A percentile compares a stretch with the other conserved stretches of the same genome.
These are phyloP conservation scores for Drosophila neotestacea DNA, from an alignment of 2,888 invertebrate species.

Conservation along the genomic window DNA sequence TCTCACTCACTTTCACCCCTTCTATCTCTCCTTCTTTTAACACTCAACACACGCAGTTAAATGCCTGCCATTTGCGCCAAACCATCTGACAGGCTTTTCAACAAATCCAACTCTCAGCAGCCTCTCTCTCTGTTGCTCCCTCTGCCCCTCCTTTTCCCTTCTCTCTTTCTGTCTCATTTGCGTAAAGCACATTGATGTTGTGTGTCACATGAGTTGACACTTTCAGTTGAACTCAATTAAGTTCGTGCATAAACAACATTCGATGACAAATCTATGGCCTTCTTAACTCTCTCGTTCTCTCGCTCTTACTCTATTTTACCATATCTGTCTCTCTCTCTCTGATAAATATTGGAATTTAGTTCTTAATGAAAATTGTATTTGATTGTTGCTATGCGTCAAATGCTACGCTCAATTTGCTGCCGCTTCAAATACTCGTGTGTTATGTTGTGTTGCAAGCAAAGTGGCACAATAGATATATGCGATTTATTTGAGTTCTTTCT, in stretches of 20 bases:
- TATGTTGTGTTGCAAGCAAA: slow-evolving; percentile 19
- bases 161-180: slow-evolving; percentile 44
- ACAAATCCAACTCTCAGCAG: slow-evolving; percentile 9
- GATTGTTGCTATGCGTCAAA: slow-evolving; percentile 71
- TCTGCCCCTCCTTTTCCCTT: not conserved
- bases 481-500: slow-evolving; percentile 46
- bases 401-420: slow-evolving; percentile 57
- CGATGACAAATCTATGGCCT: slow-evolving; percentile 66
- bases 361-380: slow-evolving; percentile 70
- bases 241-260: slow-evolving; percentile 72
- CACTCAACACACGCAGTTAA: slow-evolving; percentile 22
- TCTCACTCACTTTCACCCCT: not conserved
- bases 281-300: slow-evolving; percentile 10
- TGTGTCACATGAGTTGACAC: slow-evolving; percentile 79
- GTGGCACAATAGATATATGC: slow-evolving; percentile 32
- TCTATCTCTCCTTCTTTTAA: not conserved
- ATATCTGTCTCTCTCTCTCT: slow-evolving; percentile 8
- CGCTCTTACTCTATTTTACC: not conserved
- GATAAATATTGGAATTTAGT: slow-evolving; percentile 45
- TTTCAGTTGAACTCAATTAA: slow-evolving; percentile 83
- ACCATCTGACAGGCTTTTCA: slow-evolving; percentile 37
- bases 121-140: not conserved
- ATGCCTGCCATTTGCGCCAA: slow-evolving; percentile 44
- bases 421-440: slow-evolving; percentile 1
- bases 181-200: slow-evolving; percentile 36